Base-by-base conservation (phyloP, 1,140 invertebrate genomes). In the Lucilia sericata region DNA sequence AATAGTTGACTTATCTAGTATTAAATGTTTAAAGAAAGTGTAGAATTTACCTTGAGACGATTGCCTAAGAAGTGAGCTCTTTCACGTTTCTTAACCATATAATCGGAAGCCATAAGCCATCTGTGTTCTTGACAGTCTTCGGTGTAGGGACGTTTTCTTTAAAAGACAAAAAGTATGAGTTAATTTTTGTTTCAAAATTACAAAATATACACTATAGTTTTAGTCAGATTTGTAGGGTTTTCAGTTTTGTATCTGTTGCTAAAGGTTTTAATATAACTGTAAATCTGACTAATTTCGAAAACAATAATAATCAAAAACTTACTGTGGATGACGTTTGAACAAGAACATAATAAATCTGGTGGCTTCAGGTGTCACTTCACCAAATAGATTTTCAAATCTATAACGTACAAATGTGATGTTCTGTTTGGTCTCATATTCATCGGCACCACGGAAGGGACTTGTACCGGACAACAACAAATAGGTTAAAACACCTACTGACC, bases 101-200 rank as follows among this genome's bases (percentile, higher is more conserved):
- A 97, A 89, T 99, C 97, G 3, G 96, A 96, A 5, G 96, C 95
- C 85, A 96, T 93, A 19, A 99, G 92, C 98, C 98, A 99, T 90
- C 97, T 95, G 91, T 99, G 97, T 88, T 99, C 97, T 87, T 97
- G 94, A 87, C 97, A 98, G 91, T 99, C 98, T 87, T 99, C 98
- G 0, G 96, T 95, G 74, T 95, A 94, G 82, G 98, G 97, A 89
- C 98, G 93, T 94, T 99, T 98, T 86, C 97, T 98, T 87, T 78
- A 49, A 14, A 74, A 74, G 10, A 78, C 17, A n/a, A 0, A 74
- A 60, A 47, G 19, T 21, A 14, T 49, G 2, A 42, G 36, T 21
- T 14, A 25, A 42, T 34, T 36, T 42, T 51, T 42, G 5, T 42
- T 7, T 42, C 0, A 70, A 42, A 34, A 34, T 74, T 82, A 51